Evolutionary conservation across 2,113 vertebrate species (phyloP), one percentile per base, ranked within the genome.

Genomic region (Sisor rabdophorus): DNA sequence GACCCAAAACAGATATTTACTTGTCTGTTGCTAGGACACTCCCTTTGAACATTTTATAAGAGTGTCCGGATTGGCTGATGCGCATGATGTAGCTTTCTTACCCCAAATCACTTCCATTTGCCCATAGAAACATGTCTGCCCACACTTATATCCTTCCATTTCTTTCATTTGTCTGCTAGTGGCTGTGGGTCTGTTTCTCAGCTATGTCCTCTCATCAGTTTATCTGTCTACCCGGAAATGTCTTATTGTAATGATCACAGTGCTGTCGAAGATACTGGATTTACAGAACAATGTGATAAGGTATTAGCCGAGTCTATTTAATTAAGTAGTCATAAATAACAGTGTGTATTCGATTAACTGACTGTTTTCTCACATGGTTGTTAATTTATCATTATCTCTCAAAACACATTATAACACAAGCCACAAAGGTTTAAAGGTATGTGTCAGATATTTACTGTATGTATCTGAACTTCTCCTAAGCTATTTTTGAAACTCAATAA

Each of bases 21-120:
- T 88, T 80, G 68, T 84, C 91, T 93, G 92, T 93, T 93, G 92
- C 92, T 93, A 93, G 91, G 92, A 92, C 91, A 93, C 92, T 91
- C 92, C 91, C 90, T 93, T 91, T 91, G 90, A 91, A 91, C 86
- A 89, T 91, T 90, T 86, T 83, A 84, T 88, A 79, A 22, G 58
- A 85, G 86, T 76, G 73, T 71, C 89, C 69, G 81, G 82, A 93
- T 93, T 93, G 92, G 92, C 82, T 78, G 48, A 71, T 78, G 16
- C 58, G n/a, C 81, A 88, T 92, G 91, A 92, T 93, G 92, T 89
- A 89, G 89, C 85, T 88, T 84, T 91, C 87, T 91, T 87, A 88
- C 86, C 88, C 89, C 86, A 87, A 89, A 90, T 92, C 91, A 88
- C 89, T 89, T 87, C 87, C 64, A 76, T 83, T 85, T 72, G 73